Percentiles rank a stretch among this genome's conserved stretches.
Evolutionary conservation across 2,113 vertebrate species (phyloP).

Genomic region (Myrmecophaga tridactyla): DNA sequence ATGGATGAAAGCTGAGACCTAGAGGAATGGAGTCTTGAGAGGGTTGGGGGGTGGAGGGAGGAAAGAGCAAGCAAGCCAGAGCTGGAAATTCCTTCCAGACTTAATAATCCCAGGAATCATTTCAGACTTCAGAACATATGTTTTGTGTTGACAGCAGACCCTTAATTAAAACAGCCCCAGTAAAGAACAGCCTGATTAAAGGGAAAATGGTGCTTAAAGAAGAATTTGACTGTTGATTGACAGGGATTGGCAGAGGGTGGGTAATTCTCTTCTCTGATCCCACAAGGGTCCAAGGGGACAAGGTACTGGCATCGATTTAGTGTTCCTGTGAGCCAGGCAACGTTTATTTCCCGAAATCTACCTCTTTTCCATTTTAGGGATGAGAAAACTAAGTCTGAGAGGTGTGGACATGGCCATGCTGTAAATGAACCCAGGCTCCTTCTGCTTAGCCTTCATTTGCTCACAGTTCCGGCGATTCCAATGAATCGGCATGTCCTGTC

Average conservation of each 20-base stretch:
- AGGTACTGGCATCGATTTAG: neutral
- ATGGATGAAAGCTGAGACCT: neutral
- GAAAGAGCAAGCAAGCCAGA: neutral
- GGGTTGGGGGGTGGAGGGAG: neutral
- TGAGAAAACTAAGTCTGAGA: neutral
- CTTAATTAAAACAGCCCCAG: constrained; percentile 64
- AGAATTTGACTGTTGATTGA: constrained; percentile 1
- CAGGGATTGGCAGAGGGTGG: neutral
- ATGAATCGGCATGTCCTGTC: constrained; percentile 52
- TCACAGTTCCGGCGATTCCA: neutral
- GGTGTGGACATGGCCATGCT: neutral
- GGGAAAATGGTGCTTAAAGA: constrained; percentile 43
- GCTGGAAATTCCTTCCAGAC: constrained; percentile 76
- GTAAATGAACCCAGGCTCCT: neutral
- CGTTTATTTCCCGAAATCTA: neutral
- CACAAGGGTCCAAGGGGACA: neutral
- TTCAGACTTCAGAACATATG: constrained; percentile 68
- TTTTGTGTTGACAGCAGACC: constrained; percentile 72
- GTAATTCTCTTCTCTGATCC: neutral
- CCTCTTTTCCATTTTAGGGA: neutral
- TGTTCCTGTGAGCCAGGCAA: neutral
- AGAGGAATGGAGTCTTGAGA: neutral
- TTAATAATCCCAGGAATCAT: constrained; percentile 66
- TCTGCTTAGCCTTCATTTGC: accelerated
- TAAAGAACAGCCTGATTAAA: constrained; percentile 65